Evolutionary conservation across 2,113 vertebrate species (phyloP).

Genomic region (Chiloscyllium plagiosum): DNA sequence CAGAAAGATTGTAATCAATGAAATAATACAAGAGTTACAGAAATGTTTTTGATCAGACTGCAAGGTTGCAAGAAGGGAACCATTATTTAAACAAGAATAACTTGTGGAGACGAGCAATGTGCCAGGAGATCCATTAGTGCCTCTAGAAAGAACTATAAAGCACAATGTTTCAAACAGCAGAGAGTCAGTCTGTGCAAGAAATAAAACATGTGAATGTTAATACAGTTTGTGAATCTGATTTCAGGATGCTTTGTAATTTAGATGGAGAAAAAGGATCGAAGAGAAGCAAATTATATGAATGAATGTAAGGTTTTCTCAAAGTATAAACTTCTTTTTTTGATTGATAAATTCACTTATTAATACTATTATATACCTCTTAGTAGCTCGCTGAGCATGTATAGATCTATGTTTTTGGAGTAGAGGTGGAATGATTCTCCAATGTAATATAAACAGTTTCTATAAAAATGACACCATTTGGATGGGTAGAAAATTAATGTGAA

Average conservation of each 20-base stretch:
- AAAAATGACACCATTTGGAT: not conserved
- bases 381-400: not conserved
- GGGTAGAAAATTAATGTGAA: not conserved
- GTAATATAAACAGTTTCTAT: not conserved
- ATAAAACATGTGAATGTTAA: not conserved
- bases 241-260: not conserved
- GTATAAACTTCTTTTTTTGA: not conserved
- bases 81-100: not conserved
- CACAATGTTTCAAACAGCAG: not conserved
- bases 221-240: not conserved
- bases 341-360: not conserved
- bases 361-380: not conserved
- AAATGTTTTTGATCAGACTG: not conserved
- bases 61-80: not conserved
- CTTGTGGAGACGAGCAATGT: not conserved
- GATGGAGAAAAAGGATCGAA: too few species aligned
- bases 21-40: too few species aligned
- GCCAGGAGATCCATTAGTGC: not conserved
- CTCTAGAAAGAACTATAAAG: not conserved
- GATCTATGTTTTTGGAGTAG: not conserved
- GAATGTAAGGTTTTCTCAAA: not conserved
- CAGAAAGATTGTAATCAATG: not conserved
- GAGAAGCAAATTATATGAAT: not conserved
- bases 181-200: not conserved
- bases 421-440: not conserved